phyloP scores from a whole-genome alignment of 1,140 invertebrate species.

The Achatina immaculata region DNA sequence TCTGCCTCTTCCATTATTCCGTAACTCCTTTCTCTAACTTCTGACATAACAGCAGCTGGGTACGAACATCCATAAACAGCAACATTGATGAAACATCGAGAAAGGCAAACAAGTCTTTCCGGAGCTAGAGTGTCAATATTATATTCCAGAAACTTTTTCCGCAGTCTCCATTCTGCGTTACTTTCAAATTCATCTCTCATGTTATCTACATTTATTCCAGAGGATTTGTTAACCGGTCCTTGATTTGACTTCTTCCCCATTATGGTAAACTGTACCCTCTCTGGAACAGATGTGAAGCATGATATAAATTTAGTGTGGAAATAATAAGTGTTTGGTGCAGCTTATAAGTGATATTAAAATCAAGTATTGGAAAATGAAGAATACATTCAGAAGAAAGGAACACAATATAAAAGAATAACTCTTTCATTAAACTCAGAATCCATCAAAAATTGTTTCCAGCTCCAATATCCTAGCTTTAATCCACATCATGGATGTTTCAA shows the following conservation, averaged over 20 bases:
- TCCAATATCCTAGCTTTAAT: too few species aligned
- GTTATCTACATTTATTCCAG: not conserved
- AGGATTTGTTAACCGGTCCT: not conserved
- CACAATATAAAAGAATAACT: too few species aligned
- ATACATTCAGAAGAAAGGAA: too few species aligned
- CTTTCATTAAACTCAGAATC: too few species aligned
- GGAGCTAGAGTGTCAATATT: constrained; percentile 80
- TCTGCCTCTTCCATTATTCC: constrained; percentile 22
- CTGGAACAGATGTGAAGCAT: too few species aligned
- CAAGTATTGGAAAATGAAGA: too few species aligned
- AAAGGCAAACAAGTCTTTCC: constrained; percentile 83
- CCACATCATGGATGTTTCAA: too few species aligned
- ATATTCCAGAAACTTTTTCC: constrained; percentile 80
- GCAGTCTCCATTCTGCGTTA: constrained; percentile 86
- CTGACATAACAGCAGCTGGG: constrained; percentile 81
- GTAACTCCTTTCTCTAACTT: constrained; percentile 36
- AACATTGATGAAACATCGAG: constrained; percentile 86
- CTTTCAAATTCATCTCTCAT: constrained; percentile 74
- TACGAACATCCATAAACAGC: constrained; percentile 88
- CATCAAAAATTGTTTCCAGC: too few species aligned
- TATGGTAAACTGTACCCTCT: not conserved
- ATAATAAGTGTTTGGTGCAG: too few species aligned
- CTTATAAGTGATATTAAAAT: too few species aligned
- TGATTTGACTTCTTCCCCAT: not conserved
- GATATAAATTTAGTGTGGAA: too few species aligned